These are phyloP conservation scores for Leptopilina drosophilae DNA, from an alignment of 2,888 invertebrate species.

Conservation along the genomic window DNA sequence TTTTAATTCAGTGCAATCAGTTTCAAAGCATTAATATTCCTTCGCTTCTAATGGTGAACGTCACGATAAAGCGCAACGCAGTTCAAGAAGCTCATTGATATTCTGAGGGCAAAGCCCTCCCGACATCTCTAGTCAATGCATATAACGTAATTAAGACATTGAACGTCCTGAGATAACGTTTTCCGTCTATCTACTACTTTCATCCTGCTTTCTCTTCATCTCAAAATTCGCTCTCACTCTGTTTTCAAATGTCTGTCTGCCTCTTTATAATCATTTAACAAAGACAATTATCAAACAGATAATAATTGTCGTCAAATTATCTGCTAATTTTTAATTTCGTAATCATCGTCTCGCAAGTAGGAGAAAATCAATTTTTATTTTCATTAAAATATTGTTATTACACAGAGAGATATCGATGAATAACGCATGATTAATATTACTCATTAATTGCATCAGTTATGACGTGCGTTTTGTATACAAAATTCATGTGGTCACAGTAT, in stretches of 20 bases:
- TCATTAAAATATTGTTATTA: no score
- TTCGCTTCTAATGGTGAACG: slow-evolving; percentile 42
- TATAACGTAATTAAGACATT: slow-evolving; percentile 66
- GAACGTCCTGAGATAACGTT: slow-evolving; percentile 63
- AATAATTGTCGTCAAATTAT: not conserved
- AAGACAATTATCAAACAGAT: not conserved
- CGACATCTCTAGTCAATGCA: slow-evolving; percentile 52
- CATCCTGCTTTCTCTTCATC: slow-evolving; percentile 29
- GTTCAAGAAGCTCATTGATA: slow-evolving; percentile 58
- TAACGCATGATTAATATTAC: no score
- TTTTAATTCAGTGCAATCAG: slow-evolving; percentile 51
- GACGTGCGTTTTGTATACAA: no score
- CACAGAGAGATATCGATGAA: no score
- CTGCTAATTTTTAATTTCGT: not conserved
- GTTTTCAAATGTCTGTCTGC: slow-evolving; percentile 29
- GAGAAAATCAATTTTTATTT: no score
- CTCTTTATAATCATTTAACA: not conserved
- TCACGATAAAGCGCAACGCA: slow-evolving; percentile 51
- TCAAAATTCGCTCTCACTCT: not conserved
- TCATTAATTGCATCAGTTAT: no score
- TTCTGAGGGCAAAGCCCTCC: slow-evolving; percentile 54
- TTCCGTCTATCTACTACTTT: slow-evolving; percentile 51
- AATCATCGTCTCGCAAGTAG: not conserved
- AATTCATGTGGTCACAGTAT: no score
- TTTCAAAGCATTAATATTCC: slow-evolving; percentile 53